Conservation (phyloP, 2,797 vertebrate species). For the Hylomyscus alleni region DNA sequence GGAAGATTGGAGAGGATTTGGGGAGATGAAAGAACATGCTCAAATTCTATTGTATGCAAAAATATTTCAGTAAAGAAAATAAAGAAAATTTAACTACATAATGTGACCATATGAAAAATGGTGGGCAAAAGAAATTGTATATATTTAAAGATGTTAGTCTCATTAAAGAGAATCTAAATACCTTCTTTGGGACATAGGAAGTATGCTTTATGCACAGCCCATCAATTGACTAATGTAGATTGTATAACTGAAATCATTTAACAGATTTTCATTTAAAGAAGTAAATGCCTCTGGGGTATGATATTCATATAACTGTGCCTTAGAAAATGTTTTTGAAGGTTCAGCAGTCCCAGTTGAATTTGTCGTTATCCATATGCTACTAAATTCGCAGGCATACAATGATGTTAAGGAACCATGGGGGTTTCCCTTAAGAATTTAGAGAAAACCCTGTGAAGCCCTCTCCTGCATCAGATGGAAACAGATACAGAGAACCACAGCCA, state of each 20-base stretch:
- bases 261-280: conserved; percentile 15
- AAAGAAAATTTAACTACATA: neutral
- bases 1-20: too few species aligned
- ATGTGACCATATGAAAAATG: neutral
- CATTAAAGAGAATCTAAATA: neutral
- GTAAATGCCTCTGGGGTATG: neutral
- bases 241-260: neutral
- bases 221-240: neutral
- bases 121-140: neutral
- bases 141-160: neutral
- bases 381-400: neutral
- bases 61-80: neutral
- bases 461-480: neutral
- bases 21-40: neutral
- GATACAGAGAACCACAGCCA: neutral
- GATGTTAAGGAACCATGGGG: neutral
- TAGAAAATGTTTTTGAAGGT: neutral
- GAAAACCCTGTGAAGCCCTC: neutral
- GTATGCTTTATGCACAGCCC: neutral
- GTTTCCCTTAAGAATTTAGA: neutral
- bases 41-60: neutral
- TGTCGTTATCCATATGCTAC: neutral
- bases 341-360: neutral
- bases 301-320: neutral
- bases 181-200: neutral